Base-by-base conservation (phyloP, 2,888 invertebrate genomes). In the Cheilosia impressa region DNA sequence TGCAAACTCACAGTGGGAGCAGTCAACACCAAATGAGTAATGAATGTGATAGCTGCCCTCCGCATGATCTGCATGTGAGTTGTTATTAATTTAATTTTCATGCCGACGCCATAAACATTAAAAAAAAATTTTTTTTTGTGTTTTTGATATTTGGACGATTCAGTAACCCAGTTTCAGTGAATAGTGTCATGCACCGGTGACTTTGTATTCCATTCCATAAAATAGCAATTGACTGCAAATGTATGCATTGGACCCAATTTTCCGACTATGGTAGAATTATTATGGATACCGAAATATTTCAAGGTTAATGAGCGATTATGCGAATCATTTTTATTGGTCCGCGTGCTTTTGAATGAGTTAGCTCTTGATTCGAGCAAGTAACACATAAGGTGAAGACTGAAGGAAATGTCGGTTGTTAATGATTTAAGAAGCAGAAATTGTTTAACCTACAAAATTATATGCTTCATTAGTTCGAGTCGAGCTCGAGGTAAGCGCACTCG, bases 91-190 rank as follows among this genome's bases (percentile, higher is more conserved):
- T 22, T 52, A 24, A 52, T 52, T 22, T 52, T 15, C 52, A 52
- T 52, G 15, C 15, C 27, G 24, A 22, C 50, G 47, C 47, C 2
- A 17, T 47, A 7, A 50, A 50, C 13, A 50, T 10, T 22, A 13
- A 50, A 22, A 22, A 19, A 13, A 4, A 0, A n/a, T 7, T 45
- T 45, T 45, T 15, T 45, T 17, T 45, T 13, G 22, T 24, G 15
- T 17, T 47, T 45, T 47, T 45, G 45, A 45, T 19, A 57, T 57
- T 57, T 58, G 2, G 34, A 58, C 22, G 31, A 45, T 63, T 63
- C 45, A 63, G 63, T 63, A 63, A 63, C 63, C 63, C 45, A 63
- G 47, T 63, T 63, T 17, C 34, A 5, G 63, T 63, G 60, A 27
- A n/a, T 55, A 13, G 60, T 17, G 24, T 45, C 27, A 63, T 22